Evolutionary conservation across 1,140 invertebrate genomes (phyloP).

Genomic region (Stegodyphus dumicola): DNA sequence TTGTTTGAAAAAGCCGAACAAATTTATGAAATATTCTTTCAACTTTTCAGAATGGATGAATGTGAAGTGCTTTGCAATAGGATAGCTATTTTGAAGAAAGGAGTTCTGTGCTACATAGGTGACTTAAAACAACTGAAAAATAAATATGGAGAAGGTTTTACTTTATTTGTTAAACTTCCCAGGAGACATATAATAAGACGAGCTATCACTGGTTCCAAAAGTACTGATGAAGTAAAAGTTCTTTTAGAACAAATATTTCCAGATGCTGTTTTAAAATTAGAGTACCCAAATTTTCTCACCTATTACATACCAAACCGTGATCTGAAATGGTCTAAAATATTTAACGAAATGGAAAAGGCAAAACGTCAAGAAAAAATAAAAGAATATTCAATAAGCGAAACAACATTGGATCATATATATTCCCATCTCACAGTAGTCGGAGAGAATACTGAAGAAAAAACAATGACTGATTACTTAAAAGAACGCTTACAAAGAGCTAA

Average conservation of each 20-base stretch:
- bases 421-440: background rate
- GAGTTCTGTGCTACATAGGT: background rate
- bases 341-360: background rate
- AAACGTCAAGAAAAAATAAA: background rate
- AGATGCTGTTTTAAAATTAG: conserved; percentile 6
- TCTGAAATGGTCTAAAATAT: background rate
- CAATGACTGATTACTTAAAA: no score
- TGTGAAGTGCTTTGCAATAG: background rate
- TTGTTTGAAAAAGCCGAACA: background rate
- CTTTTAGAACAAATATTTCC: background rate
- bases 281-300: background rate
- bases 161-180: no score
- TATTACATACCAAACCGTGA: background rate
- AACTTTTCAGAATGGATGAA: conserved; percentile 3
- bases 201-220: background rate
- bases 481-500: no score
- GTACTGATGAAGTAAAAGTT: background rate
- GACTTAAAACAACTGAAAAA: background rate
- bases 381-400: background rate
- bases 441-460: no score
- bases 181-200: background rate
- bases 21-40: background rate
- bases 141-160: background rate
- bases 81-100: background rate
- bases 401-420: background rate